Percentiles rank a stretch among this genome's conserved stretches.
phyloP scores from a whole-genome alignment of 2,113 vertebrate species.

The Eonycteris spelaea region DNA sequence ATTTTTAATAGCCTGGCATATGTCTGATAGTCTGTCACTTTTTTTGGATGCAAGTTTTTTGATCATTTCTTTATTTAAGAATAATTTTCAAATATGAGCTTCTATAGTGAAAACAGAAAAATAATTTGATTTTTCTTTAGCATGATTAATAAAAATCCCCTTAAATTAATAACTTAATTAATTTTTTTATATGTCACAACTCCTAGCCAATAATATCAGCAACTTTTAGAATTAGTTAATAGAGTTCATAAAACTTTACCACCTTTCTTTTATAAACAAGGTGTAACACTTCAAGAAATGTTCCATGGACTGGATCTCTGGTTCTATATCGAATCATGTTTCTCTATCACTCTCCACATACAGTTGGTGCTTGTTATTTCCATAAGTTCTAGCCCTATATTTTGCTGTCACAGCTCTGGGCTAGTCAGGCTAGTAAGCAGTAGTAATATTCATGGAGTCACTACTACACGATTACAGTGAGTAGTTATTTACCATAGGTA shows the following conservation, averaged over 20 bases:
- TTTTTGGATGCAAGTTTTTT: not conserved
- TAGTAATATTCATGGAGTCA: not conserved
- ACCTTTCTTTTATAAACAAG: not conserved
- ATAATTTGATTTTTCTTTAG: not conserved
- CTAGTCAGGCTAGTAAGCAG: no score
- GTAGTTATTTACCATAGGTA: not conserved
- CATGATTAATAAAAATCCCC: not conserved
- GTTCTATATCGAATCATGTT: not conserved
- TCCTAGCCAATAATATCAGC: not conserved
- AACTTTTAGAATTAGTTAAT: not conserved
- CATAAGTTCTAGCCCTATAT: rapidly evolving
- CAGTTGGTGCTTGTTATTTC: not conserved
- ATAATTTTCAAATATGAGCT: not conserved
- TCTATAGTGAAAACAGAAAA: not conserved
- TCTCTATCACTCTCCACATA: not conserved
- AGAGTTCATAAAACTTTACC: not conserved
- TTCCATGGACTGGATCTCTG: not conserved
- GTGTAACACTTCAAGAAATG: not conserved
- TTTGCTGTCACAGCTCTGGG: not conserved
- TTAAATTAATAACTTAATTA: not conserved
- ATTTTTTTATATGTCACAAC: not conserved
- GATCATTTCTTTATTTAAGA: not conserved
- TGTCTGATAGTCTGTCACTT: not conserved
- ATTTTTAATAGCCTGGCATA: not conserved
- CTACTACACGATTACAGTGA: not conserved